phyloP scores from a whole-genome alignment of 2,888 invertebrate genomes.

The Tortrix viridana region DNA sequence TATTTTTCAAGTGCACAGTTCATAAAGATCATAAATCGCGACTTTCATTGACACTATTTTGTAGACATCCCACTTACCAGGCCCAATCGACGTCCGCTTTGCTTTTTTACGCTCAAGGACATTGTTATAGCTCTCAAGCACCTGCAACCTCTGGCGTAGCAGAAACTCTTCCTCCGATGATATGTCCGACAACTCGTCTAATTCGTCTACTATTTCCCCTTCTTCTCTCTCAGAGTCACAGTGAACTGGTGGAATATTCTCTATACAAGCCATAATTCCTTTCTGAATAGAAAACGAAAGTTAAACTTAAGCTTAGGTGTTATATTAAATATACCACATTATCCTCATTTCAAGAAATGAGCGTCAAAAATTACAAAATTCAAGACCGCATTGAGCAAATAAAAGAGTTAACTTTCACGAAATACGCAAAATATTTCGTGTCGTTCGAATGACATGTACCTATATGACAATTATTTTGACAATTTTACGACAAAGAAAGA shows the following conservation, averaged over 20 bases:
- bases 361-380: neutral
- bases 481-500: no score
- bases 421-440: slow-evolving; percentile 10
- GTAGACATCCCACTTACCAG: slow-evolving; percentile 54
- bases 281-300: slow-evolving; percentile 14
- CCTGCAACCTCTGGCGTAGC: slow-evolving; percentile 71
- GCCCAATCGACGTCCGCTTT: slow-evolving; percentile 57
- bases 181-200: slow-evolving; percentile 75
- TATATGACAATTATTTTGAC: no score
- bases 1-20: no score
- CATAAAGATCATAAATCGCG: no score
- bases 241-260: slow-evolving; percentile 55
- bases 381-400: slow-evolving; percentile 5
- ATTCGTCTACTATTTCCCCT: slow-evolving; percentile 77
- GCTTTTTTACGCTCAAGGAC: slow-evolving; percentile 79
- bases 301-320: neutral
- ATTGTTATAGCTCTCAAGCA: slow-evolving; percentile 78
- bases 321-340: no score
- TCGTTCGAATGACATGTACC: no score
- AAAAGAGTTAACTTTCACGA: slow-evolving; percentile 4
- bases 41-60: neutral
- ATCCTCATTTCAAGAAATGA: no score
- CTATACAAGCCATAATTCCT: slow-evolving; percentile 61
- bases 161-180: slow-evolving; percentile 79
- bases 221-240: slow-evolving; percentile 78